Percentiles rank a stretch among this genome's conserved stretches.
These are phyloP conservation scores for Lagocephalus sceleratus DNA, from an alignment of 2,797 vertebrate genomes.

Conservation along the genomic window DNA sequence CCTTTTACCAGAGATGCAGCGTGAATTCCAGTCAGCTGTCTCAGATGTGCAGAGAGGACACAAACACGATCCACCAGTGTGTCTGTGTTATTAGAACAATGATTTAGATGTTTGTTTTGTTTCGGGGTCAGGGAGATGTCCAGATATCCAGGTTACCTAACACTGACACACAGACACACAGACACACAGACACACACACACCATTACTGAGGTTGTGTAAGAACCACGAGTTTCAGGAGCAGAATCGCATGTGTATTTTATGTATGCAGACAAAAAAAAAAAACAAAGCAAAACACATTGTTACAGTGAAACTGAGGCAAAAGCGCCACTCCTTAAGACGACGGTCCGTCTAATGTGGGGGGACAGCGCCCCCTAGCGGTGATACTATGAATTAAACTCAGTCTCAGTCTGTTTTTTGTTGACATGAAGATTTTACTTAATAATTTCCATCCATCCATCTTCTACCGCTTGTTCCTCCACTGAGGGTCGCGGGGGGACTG, in stretches of 20 bases:
- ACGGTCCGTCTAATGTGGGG: slow-evolving; percentile 4
- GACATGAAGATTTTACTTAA: no score
- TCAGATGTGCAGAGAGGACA: not conserved
- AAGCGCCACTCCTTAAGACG: no score
- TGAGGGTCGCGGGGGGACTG: no score
- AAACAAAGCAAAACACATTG: not conserved
- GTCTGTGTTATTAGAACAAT: slow-evolving; percentile 49
- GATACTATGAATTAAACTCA: not conserved
- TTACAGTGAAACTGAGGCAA: no score
- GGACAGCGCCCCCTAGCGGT: slow-evolving; percentile 46
- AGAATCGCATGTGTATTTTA: not conserved
- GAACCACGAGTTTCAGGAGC: slow-evolving; percentile 2
- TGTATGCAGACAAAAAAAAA: not conserved
- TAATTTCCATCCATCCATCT: no score
- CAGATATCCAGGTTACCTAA: slow-evolving; percentile 22
- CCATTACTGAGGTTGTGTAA: slow-evolving; percentile 21
- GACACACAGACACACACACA: slow-evolving; percentile 8
- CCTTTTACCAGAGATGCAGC: no score
- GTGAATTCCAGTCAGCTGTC: no score
- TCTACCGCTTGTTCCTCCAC: no score
- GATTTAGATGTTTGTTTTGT: slow-evolving; percentile 47
- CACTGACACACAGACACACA: slow-evolving; percentile 12
- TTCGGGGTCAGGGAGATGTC: slow-evolving; percentile 47
- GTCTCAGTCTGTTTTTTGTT: no score
- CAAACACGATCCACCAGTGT: slow-evolving; percentile 20